A percentile compares a stretch with the other conserved stretches of the same genome.
Evolutionary conservation across 2,797 vertebrate genomes (phyloP).

Genomic region (Coranthus polyacanthus): DNA sequence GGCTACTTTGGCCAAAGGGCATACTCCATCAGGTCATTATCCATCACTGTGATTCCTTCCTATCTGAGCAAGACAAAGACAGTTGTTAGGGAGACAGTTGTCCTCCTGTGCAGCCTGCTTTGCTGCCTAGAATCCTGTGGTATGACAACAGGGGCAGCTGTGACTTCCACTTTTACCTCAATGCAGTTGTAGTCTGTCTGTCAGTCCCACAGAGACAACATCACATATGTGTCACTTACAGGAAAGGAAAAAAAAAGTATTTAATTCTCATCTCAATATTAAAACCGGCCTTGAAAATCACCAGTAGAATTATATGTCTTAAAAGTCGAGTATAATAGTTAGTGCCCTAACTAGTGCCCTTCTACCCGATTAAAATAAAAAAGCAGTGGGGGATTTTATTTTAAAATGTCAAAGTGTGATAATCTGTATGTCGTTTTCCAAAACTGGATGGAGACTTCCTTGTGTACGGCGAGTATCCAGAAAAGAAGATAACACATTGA

Average conservation of each 20-base stretch:
- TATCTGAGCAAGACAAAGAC: constrained; percentile 65
- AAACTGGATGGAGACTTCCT: constrained; percentile 29
- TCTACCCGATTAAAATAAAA: constrained; percentile 14
- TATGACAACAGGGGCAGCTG: constrained; percentile 57
- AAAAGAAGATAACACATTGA: constrained; percentile 30
- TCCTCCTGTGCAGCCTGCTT: constrained; percentile 55
- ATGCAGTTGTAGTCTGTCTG: constrained; percentile 32
- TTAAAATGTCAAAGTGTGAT: constrained; percentile 14
- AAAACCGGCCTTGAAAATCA: constrained; percentile 5
- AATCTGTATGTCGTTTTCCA: constrained; percentile 19
- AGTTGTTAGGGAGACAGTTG: constrained; percentile 65
- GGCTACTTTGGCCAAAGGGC: constrained; percentile 68
- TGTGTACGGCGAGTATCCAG: constrained; percentile 19
- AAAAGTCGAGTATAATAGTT: constrained; percentile 8
- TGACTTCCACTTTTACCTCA: constrained; percentile 44
- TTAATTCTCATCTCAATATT: too few relatives aligned
- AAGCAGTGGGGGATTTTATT: constrained; percentile 7
- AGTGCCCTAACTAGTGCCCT: neutral
- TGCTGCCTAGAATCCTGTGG: constrained; percentile 47
- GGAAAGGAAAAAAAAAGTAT: constrained; percentile 15
- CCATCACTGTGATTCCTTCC: constrained; percentile 67
- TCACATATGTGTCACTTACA: constrained; percentile 15
- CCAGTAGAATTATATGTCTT: neutral
- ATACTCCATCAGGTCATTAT: constrained; percentile 72
- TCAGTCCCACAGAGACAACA: constrained; percentile 30